Base-by-base conservation (phyloP, 2,888 invertebrate genomes). In the Celastrina argiolus region DNA sequence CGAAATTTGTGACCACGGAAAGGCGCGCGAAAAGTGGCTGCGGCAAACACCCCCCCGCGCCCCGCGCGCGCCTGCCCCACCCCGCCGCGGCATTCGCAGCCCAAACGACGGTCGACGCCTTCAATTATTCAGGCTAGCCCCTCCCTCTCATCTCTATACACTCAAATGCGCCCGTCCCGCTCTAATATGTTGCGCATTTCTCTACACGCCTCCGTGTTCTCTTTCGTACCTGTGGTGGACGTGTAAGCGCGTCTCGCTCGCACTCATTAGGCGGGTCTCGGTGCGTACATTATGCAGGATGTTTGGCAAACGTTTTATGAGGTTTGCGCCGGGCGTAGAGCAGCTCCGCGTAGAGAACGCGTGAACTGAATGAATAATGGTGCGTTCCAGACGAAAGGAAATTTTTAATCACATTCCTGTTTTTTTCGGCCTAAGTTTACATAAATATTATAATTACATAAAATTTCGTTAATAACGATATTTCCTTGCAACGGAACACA, bases 91-190 rank as follows among this genome's bases (percentile, higher is more conserved):
- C 83, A 78, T 79, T 83, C 81, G 80, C 85, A 77, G 84, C 82
- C 84, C 79, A 87, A 87, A 85, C 85, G 87, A 85, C 88, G 87
- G 83, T 83, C 87, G 84, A 72, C 71, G 71, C 77, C 79, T 83
- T 88, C 79, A 87, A 90, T 90, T 85, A 88, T 89, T 85, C 88
- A 88, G 85, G 76, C 75, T 74, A 78, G 79, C 84, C 78, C 84
- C 81, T 82, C 83, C 82, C 79, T 82, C 75, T 76, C 76, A 65
- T 70, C 66, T 69, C 63, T 73, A 69, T 70, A 69, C 73, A 69
- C 69, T 71, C 74, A 74, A 71, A 74, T 78, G 72, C 65, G 71
- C 69, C 78, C 68, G 63, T 82, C 80, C 74, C 75, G 64, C 68
- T 81, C 75, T 64, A 42, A 34, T 68, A 51, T 69, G 73, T 68